Base-by-base conservation (phyloP, 2,797 vertebrate genomes). In the Synaphobranchus kaupii region DNA sequence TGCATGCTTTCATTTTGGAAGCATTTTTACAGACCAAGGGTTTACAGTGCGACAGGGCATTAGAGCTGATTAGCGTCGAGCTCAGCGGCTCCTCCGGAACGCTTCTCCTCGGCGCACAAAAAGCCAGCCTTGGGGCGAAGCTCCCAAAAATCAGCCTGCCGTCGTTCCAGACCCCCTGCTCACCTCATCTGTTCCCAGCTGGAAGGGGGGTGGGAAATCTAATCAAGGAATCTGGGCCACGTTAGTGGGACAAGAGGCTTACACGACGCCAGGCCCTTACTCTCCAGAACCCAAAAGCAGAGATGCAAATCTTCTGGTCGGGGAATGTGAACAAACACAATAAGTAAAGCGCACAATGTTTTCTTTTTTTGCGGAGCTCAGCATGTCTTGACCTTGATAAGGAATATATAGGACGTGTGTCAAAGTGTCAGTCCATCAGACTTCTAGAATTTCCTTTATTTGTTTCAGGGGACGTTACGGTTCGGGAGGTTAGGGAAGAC, bases 1-100 rank as follows among this genome's bases (percentile, higher is more conserved):
- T 91, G 93, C 92, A 89, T 92, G 91, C 94, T 93, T 93, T 94
- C 92, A 93, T 94, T 94, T 92, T 91, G 81, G 63, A 87, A 92
- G 89, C 90, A 90, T 94, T 93, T 95, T 93, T 92, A 92, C 90
- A 93, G 92, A 94, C 91, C 88, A 91, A 39, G 71, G 58, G 89
- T 92, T 90, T 89, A 90, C 90, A 31, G 34, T 92, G 93, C 92
- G 88, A 93, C 68, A 84, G 66, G 12, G 89, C 90, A 92, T 94
- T 93, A 93, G 90, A 88, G 83, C 90, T 92, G 93, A 94, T 94
- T 94, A 93, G 92, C 87, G 90, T 92, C 88, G 89, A 83, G 4
- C 84, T 87, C 86, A 87, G 84, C 89, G 82, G 87, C 88, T 89
- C 89, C 63, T 84, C 12, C 50, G 10, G 82, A 86, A 56, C 86